Evolutionary conservation across 2,888 invertebrate species (phyloP).

Genomic region (Phalangium opilio): DNA sequence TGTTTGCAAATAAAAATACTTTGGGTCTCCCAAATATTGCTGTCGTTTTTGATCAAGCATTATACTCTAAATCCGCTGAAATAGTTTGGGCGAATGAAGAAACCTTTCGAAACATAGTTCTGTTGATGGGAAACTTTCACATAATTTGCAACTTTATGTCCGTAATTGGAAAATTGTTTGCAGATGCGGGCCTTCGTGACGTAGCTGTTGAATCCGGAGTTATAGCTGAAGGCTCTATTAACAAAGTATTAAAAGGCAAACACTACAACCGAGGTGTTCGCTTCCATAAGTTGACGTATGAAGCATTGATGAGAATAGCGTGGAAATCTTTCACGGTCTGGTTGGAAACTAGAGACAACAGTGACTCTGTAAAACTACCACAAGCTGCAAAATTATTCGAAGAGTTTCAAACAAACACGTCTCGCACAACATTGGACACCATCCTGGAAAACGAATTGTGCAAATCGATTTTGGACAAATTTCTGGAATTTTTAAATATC

Average conservation of each 20-base stretch:
- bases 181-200: conserved; percentile 19
- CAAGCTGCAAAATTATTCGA: no score
- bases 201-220: conserved; percentile 16
- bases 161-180: conserved; percentile 18
- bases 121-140: conserved; percentile 19
- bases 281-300: conserved; percentile 17
- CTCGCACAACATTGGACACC: no score
- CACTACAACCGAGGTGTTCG: conserved; percentile 3
- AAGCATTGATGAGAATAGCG: conserved; percentile 13
- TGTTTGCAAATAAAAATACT: neutral
- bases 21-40: neutral
- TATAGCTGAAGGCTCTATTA: conserved; percentile 18
- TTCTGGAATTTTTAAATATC: neutral
- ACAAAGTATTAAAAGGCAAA: conserved; percentile 11
- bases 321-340: neutral
- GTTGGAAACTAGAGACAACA: neutral
- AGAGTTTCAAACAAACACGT: no score
- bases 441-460: no score
- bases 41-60: conserved; percentile 13
- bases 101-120: conserved; percentile 8
- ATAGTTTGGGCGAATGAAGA: conserved; percentile 17
- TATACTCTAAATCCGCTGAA: conserved; percentile 21
- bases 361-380: no score
- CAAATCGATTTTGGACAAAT: no score
- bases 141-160: conserved; percentile 17